These are phyloP conservation scores for Brassicogethes aeneus DNA, from an alignment of 2,888 invertebrate genomes.

Conservation along the genomic window DNA sequence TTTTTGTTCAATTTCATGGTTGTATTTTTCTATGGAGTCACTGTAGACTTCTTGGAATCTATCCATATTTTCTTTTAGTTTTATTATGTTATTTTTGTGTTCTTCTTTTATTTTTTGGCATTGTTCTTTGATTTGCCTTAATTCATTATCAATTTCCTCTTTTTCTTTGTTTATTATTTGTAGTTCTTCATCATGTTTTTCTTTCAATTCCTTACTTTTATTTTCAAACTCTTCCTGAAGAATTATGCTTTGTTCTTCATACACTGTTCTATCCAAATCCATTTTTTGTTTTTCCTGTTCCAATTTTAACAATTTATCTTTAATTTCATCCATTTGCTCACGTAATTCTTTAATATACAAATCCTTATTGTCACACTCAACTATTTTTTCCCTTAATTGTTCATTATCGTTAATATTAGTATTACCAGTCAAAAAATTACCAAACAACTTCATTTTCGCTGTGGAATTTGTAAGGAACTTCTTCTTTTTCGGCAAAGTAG, in stretches of 20 bases:
- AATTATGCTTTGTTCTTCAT: conserved; percentile 39
- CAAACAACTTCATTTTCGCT: conserved; percentile 17
- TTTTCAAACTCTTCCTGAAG: conserved; percentile 38
- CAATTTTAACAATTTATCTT: conserved; percentile 39
- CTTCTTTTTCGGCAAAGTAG: conserved; percentile 28
- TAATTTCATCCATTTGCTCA: conserved; percentile 45
- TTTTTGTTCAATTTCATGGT: conserved; percentile 10
- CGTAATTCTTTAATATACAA: conserved; percentile 42
- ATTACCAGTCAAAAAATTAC: no score
- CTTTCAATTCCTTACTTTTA: conserved; percentile 37
- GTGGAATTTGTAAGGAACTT: conserved; percentile 17
- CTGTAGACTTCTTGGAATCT: conserved; percentile 16
- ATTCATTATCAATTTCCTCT: conserved; percentile 15
- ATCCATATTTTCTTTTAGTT: conserved; percentile 12
- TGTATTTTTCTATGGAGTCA: conserved; percentile 11
- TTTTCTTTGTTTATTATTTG: conserved; percentile 38
- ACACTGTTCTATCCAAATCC: conserved; percentile 35
- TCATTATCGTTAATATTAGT: conserved; percentile 26
- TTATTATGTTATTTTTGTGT: conserved; percentile 12
- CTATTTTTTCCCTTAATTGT: conserved; percentile 43
- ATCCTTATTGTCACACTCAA: conserved; percentile 47
- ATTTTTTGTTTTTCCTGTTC: conserved; percentile 38
- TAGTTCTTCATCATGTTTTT: conserved; percentile 39
- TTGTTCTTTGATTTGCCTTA: conserved; percentile 13
- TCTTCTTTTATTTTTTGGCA: conserved; percentile 15